Percentiles rank a stretch among this genome's conserved stretches.
Conservation (phyloP, 2,797 vertebrate species). For the Eleutherodactylus coqui region DNA sequence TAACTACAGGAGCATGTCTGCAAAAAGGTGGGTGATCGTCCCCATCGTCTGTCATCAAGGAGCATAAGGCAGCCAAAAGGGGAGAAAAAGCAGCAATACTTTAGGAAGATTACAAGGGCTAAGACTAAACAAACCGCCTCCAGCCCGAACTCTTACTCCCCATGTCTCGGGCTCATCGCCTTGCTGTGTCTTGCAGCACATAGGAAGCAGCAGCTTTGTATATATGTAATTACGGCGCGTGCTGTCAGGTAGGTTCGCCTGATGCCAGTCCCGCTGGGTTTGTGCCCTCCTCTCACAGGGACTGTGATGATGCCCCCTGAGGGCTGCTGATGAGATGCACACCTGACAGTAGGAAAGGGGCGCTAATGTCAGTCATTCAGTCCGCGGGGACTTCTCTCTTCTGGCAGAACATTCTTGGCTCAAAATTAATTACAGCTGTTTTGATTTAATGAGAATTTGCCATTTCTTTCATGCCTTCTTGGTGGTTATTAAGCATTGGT, state of each 20-base stretch:
- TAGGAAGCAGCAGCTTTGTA: neutral
- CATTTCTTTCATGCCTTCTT: neutral
- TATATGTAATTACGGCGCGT: too few species aligned
- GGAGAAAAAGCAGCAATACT: too few species aligned
- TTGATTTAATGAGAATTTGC: conserved; percentile 37
- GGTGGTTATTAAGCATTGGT: conserved; percentile 20
- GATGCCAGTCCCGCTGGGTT: neutral
- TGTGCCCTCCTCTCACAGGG: neutral
- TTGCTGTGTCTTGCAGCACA: neutral
- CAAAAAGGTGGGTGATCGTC: too few species aligned
- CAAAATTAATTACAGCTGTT: conserved; percentile 54
- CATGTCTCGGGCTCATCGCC: neutral
- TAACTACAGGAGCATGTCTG: too few species aligned
- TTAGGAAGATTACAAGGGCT: too few species aligned
- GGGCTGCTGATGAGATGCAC: neutral
- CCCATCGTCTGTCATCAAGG: too few species aligned
- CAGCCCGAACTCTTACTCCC: neutral
- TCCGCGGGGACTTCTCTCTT: neutral
- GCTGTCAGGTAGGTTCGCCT: neutral
- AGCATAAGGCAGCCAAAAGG: too few species aligned
- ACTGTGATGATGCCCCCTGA: neutral
- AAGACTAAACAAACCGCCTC: neutral
- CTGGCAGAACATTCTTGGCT: conserved; percentile 38
- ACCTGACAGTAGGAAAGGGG: neutral
- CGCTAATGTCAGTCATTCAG: neutral